These are phyloP conservation scores for Aphidius ervi DNA, from an alignment of 1,140 invertebrate genomes.

Conservation along the genomic window DNA sequence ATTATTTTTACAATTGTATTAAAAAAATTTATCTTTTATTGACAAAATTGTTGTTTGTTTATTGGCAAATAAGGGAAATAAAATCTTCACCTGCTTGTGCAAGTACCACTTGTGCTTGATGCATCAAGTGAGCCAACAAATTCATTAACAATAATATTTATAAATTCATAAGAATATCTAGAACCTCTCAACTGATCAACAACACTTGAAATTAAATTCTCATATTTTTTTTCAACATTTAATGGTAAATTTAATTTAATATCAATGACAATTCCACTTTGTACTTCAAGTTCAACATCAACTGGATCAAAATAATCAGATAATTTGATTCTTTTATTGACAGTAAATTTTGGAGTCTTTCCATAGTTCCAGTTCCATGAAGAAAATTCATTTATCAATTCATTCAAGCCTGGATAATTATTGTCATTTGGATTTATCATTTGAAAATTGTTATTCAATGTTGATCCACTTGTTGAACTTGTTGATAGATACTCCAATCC, in stretches of 20 bases:
- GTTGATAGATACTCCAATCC: slow-evolving; percentile 79
- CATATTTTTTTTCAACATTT: slow-evolving; percentile 27
- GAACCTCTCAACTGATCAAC: slow-evolving; percentile 44
- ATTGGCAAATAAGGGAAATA: no score
- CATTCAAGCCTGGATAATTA: slow-evolving; percentile 59
- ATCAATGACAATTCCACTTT: slow-evolving; percentile 43
- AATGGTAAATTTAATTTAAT: slow-evolving; percentile 44
- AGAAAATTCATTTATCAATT: slow-evolving; percentile 58
- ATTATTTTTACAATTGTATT: no score
- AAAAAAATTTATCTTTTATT: no score
- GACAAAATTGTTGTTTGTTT: no score
- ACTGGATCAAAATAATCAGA: slow-evolving; percentile 29
- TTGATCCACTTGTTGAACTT: slow-evolving; percentile 61
- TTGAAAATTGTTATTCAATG: slow-evolving; percentile 71
- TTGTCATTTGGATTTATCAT: slow-evolving; percentile 77
- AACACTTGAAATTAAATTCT: slow-evolving; percentile 39
- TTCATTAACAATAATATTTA: slow-evolving; percentile 24
- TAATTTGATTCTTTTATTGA: slow-evolving; percentile 46
- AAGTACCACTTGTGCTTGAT: no score
- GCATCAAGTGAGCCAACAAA: no score
- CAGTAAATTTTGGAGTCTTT: slow-evolving; percentile 78
- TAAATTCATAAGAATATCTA: slow-evolving; percentile 39
- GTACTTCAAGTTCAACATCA: slow-evolving; percentile 39
- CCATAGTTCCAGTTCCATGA: slow-evolving; percentile 88
- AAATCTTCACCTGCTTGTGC: no score